phyloP scores from a whole-genome alignment of 2,797 vertebrate genomes.

The Furcifer pardalis region DNA sequence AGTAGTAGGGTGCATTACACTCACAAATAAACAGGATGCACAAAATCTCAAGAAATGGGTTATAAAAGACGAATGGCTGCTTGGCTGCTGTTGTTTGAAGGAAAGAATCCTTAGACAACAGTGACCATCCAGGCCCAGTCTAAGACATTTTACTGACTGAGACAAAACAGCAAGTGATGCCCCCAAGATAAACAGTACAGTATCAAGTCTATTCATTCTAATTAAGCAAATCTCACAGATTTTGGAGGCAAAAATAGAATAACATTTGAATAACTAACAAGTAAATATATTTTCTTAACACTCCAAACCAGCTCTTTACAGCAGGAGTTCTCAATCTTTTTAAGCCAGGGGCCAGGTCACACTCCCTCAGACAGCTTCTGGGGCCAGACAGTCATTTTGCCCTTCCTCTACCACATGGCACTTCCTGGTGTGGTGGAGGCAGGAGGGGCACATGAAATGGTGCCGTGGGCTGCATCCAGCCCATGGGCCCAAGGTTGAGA shows the following conservation, averaged over 20 bases:
- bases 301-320: background rate
- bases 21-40: background rate
- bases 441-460: too few species aligned
- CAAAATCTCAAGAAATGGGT: background rate
- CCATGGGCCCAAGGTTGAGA: too few species aligned
- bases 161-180: background rate
- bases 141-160: background rate
- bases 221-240: background rate
- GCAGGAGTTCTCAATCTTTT: too few species aligned
- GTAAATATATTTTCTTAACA: background rate
- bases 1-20: background rate
- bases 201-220: background rate
- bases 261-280: background rate
- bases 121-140: background rate
- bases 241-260: background rate
- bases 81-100: background rate
- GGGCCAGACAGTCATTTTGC: too few species aligned
- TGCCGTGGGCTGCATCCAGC: too few species aligned
- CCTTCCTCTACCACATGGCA: too few species aligned
- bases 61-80: too few species aligned
- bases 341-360: too few species aligned
- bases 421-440: too few species aligned
- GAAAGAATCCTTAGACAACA: background rate
- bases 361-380: too few species aligned
- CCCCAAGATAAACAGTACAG: background rate